These are phyloP conservation scores for Sebastes oblongus DNA, from an alignment of 2,797 vertebrate species.

Conservation along the genomic window DNA sequence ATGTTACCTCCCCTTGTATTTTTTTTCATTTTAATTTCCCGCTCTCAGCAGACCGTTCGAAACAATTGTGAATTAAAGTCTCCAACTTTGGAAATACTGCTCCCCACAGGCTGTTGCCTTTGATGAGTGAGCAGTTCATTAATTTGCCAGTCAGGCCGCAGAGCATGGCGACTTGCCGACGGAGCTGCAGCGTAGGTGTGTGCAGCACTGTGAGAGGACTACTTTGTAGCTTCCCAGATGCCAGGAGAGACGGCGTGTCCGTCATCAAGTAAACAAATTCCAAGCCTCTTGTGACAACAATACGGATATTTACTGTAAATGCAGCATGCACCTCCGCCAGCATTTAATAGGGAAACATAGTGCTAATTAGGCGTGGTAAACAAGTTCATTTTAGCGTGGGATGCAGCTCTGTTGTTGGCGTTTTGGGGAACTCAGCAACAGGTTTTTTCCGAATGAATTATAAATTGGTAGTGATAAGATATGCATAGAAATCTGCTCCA, in stretches of 20 bases:
- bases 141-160: conserved; percentile 35
- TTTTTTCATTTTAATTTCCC: neutral
- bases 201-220: neutral
- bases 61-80: conserved; percentile 17
- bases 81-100: neutral
- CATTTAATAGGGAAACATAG: neutral
- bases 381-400: neutral
- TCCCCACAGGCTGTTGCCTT: conserved; percentile 25
- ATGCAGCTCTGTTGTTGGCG: neutral
- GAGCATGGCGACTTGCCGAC: neutral
- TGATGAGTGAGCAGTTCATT: conserved; percentile 49
- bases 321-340: neutral
- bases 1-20: neutral
- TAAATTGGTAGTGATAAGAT: neutral
- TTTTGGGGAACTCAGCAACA: conserved; percentile 8
- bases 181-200: conserved; percentile 20
- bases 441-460: neutral
- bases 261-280: conserved; percentile 24
- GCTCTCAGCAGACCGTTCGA: neutral
- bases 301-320: conserved; percentile 10
- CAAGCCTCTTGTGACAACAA: neutral
- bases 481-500: neutral
- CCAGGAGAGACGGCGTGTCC: neutral
- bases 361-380: neutral
- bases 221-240: neutral